phyloP scores from a whole-genome alignment of 2,113 vertebrate species.

The Psittacara wagleri region DNA sequence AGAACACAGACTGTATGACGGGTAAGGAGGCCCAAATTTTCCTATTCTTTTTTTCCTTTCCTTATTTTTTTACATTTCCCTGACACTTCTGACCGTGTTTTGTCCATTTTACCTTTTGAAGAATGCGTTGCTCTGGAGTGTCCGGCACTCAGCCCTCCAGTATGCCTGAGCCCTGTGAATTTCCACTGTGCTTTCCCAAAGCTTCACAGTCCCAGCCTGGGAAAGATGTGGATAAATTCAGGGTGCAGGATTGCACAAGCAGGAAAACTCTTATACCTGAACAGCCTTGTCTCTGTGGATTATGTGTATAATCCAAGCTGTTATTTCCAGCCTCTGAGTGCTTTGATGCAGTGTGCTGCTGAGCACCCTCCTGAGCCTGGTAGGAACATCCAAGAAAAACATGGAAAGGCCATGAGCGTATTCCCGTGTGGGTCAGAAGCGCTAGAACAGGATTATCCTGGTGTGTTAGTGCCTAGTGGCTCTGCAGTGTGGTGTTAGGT shows the following conservation, averaged over 20 bases:
- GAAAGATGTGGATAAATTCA: neutral
- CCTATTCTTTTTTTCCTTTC: neutral
- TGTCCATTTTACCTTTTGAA: slow-evolving; percentile 1
- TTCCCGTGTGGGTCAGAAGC: neutral
- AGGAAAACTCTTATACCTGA: neutral
- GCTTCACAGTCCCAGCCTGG: neutral
- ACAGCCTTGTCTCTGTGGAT: neutral
- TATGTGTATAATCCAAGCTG: neutral
- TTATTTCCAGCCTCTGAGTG: neutral
- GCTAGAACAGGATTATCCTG: neutral
- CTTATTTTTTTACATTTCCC: neutral
- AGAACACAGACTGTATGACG: slow-evolving; percentile 52
- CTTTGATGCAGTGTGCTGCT: neutral
- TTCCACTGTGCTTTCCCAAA: neutral
- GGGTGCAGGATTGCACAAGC: neutral
- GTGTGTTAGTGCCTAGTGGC: neutral
- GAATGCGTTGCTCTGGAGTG: neutral
- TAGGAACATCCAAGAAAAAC: neutral
- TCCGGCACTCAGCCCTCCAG: neutral
- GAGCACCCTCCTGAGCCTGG: neutral
- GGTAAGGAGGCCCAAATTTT: slow-evolving; percentile 63
- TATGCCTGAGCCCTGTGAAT: neutral
- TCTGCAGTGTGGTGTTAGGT: neutral
- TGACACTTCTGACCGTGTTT: neutral
- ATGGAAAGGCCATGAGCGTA: neutral